These are phyloP conservation scores for Lanius collurio DNA, from an alignment of 2,113 vertebrate species.

Conservation along the genomic window DNA sequence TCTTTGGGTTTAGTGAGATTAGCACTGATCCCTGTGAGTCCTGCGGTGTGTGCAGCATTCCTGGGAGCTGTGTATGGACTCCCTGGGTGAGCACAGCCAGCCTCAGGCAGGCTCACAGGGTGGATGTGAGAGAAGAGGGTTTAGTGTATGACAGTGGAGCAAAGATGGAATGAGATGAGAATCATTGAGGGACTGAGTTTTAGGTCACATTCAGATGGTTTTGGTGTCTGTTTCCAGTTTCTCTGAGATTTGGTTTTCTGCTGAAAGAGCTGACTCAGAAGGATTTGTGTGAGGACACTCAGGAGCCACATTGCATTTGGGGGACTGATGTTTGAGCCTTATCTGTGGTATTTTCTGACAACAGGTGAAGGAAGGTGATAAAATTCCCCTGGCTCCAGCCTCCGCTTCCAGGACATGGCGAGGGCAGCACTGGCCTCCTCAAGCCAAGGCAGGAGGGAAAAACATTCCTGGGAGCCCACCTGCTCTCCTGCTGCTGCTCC, in stretches of 20 bases:
- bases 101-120: not conserved
- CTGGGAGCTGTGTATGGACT: not conserved
- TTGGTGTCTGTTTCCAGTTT: not conserved
- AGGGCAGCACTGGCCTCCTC: not conserved
- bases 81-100: not conserved
- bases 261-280: not conserved
- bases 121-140: not conserved
- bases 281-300: not conserved
- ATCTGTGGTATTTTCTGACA: not conserved
- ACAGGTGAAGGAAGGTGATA: not conserved
- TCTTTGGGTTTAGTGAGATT: not conserved
- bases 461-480: not conserved
- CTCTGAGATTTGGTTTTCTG: not conserved
- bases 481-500: not conserved
- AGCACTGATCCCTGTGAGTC: not conserved
- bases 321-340: not conserved
- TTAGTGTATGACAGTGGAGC: not conserved
- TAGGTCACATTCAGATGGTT: not conserved
- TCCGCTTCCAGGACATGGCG: rapidly evolving
- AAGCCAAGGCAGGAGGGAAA: not conserved
- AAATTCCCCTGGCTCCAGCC: not conserved
- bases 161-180: not conserved
- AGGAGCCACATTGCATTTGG: not conserved
- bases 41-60: not conserved
- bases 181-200: not conserved